These are phyloP conservation scores for Oppia nitens DNA, from an alignment of 1,140 invertebrate genomes.

Conservation along the genomic window DNA sequence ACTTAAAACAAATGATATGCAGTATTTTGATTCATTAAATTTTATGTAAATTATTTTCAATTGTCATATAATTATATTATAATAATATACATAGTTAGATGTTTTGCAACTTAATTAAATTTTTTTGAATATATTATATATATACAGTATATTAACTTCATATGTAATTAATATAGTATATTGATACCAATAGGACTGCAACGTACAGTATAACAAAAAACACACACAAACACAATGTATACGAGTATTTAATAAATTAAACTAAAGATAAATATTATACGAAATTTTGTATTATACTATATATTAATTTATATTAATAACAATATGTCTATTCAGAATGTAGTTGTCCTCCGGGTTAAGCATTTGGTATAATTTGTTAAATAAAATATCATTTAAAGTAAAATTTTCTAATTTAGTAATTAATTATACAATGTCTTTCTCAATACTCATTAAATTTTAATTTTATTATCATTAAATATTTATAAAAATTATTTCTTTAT, in stretches of 20 bases:
- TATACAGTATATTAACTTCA: too few species aligned
- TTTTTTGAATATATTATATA: too few species aligned
- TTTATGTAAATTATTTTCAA: not conserved
- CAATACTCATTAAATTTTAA: not conserved
- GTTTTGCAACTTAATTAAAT: not conserved
- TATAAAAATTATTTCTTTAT: not conserved
- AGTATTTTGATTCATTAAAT: not conserved
- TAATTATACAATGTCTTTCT: not conserved
- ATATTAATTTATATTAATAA: not conserved
- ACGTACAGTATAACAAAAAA: not conserved
- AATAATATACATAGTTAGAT: not conserved
- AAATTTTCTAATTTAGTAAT: not conserved
- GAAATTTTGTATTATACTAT: too few species aligned
- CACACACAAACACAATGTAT: not conserved
- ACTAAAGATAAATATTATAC: too few species aligned
- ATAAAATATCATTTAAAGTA: not conserved
- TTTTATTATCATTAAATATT: not conserved
- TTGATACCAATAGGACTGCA: not conserved
- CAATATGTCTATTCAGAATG: not conserved
- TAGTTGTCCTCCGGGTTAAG: not conserved
- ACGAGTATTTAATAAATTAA: not conserved
- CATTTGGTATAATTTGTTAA: not conserved
- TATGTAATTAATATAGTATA: too few species aligned
- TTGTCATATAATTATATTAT: too few species aligned
- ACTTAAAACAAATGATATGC: not conserved